Evolutionary conservation across 1,140 invertebrate genomes (phyloP).

Genomic region (Armadillidium nasatum): DNA sequence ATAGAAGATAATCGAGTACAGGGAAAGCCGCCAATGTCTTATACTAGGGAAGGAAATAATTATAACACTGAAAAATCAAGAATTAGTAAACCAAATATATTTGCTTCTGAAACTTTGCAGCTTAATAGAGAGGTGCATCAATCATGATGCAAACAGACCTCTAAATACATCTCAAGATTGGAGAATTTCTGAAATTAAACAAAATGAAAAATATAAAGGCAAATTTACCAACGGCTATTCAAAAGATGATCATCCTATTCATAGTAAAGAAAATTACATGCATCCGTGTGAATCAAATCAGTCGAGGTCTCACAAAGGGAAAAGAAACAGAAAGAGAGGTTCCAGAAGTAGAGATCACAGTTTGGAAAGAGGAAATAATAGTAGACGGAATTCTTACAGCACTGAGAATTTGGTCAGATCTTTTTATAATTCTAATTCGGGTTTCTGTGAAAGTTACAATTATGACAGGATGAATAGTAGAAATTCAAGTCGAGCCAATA

Average conservation of each 20-base stretch:
- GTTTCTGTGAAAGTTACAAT: constrained; percentile 17
- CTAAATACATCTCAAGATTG: not conserved
- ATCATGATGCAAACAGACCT: constrained; percentile 29
- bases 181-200: not conserved
- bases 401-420: not conserved
- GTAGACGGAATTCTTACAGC: not conserved
- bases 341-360: constrained; percentile 29
- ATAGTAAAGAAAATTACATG: constrained; percentile 43
- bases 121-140: constrained; percentile 40
- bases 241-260: constrained; percentile 21
- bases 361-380: not conserved
- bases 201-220: not conserved
- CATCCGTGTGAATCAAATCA: constrained; percentile 31
- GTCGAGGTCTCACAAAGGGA: constrained; percentile 16
- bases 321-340: constrained; percentile 20
- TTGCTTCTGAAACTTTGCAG: constrained; percentile 29
- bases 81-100: constrained; percentile 23
- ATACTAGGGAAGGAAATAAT: constrained; percentile 23
- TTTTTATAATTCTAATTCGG: not conserved
- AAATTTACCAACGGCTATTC: not conserved
- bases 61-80: constrained; percentile 17
- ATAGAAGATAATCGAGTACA: constrained; percentile 30
- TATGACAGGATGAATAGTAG: constrained; percentile 25
- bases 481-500: constrained; percentile 34
- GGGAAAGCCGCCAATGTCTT: constrained; percentile 26